phyloP scores from a whole-genome alignment of 2,797 vertebrate species.

The Ficedula albicollis region DNA sequence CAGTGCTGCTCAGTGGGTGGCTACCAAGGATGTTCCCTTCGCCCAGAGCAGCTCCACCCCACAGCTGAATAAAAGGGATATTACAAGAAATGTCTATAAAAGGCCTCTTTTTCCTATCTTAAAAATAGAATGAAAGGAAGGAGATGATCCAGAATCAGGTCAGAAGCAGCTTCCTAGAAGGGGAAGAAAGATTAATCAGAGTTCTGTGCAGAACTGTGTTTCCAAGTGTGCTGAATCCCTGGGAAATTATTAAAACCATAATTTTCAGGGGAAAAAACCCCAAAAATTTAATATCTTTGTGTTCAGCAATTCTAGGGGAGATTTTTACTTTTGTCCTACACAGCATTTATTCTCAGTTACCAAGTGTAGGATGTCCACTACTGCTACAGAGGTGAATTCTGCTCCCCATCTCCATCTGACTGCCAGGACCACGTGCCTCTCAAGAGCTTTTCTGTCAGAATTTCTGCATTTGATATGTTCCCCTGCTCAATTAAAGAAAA shows the following conservation, averaged over 20 bases:
- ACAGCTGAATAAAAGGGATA: not conserved
- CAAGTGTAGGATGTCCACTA: not conserved
- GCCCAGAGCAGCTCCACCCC: not conserved
- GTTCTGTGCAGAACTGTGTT: not conserved
- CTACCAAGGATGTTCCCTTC: not conserved
- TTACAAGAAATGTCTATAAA: not conserved
- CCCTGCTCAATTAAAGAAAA: not conserved
- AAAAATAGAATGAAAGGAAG: not conserved
- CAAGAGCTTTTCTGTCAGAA: not conserved
- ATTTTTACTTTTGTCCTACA: not conserved
- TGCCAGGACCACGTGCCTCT: fast-evolving
- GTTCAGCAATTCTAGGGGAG: not conserved
- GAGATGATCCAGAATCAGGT: not conserved
- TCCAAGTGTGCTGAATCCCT: not conserved
- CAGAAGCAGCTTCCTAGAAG: not conserved
- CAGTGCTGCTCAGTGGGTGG: not conserved
- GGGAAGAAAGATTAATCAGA: not conserved
- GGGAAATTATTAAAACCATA: not conserved
- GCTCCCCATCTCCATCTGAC: not conserved
- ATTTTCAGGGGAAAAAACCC: not conserved
- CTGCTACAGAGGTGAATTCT: not conserved
- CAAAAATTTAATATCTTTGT: not conserved
- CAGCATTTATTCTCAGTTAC: not conserved
- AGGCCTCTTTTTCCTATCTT: not conserved
- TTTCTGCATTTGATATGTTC: not conserved